phyloP scores from a whole-genome alignment of 2,797 vertebrate genomes.

The Sarcoramphus papa region DNA sequence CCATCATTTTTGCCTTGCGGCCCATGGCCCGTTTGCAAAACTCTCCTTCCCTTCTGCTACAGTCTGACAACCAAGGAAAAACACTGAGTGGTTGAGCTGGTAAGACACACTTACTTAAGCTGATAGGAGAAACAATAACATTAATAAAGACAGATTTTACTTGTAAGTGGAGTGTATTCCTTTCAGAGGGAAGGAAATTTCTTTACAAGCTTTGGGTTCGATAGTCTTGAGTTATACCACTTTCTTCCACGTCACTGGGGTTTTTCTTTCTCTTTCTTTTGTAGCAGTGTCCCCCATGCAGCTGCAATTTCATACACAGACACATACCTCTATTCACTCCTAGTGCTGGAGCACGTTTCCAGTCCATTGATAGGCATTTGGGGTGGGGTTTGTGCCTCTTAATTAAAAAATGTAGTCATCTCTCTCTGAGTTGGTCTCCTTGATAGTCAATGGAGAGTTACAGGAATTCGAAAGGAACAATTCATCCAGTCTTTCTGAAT shows the following conservation, averaged over 20 bases:
- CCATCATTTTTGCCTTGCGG: neutral
- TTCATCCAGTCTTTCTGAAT: neutral
- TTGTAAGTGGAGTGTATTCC: neutral
- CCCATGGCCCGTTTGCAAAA: neutral
- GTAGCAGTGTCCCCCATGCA: neutral
- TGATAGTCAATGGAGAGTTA: neutral
- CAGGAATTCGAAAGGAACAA: neutral
- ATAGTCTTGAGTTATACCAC: neutral
- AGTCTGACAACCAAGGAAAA: neutral
- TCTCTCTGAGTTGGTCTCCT: neutral
- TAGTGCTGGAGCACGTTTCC: neutral
- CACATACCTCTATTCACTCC: neutral
- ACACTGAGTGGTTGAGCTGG: neutral
- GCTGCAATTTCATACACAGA: neutral
- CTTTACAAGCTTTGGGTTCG: fast-evolving
- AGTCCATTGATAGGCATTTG: neutral
- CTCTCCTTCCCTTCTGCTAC: neutral
- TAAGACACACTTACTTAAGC: neutral
- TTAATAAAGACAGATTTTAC: neutral
- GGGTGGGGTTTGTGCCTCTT: neutral
- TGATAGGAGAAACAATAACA: neutral
- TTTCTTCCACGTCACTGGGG: neutral
- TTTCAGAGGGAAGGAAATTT: neutral
- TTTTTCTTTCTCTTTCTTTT: neutral
- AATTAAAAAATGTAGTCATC: neutral